Base-by-base conservation (phyloP, 2,888 invertebrate genomes). In the Suillia variegata region DNA sequence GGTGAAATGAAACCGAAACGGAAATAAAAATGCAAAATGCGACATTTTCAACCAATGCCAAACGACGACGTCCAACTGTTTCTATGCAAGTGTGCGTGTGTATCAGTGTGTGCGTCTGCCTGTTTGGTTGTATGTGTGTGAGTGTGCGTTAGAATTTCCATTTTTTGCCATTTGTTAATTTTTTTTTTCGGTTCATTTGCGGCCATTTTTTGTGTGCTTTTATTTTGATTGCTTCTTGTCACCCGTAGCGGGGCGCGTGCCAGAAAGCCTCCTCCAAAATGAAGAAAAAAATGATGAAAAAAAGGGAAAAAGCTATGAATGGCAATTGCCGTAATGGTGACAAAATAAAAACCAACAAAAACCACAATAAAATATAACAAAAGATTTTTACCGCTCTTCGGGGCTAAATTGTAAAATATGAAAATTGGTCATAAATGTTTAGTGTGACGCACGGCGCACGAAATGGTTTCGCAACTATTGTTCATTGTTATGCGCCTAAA, bases 361-460 rank as follows among this genome's bases (percentile, higher is more conserved):
- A 38, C 4, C 10, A 38, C 38, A 38, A 31, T 31, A 6, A 31
- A 31, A 31, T 13, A 38, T 6, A 8, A 38, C 20, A 45, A 45
- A 45, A 45, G 45, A 45, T 3, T 5, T 45, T 45, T 45, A 45
- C n/a, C n/a, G n/a, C n/a, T n/a, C n/a, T n/a, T n/a, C n/a, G n/a
- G 18, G 17, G 20, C n/a, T n/a, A 20, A 17, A 45, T 45, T 45
- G 45, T 45, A 45, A 45, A 45, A 45, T 45, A 45, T 45, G 45
- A 45, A 45, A 45, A 45, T 45, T 45, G 45, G 18, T 13, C 20
- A 20, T 45, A 45, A 45, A 45, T 13, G 20, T 5, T 45, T 18
- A 38, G 38, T 38, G 38, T 13, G n/a, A n/a, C n/a, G 31, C 12
- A 12, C 31, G 31, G 31, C n/a, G n/a, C n/a, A n/a, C n/a, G n/a